Conservation (phyloP, 2,888 invertebrate species). For the Diplazon laetatorius region DNA sequence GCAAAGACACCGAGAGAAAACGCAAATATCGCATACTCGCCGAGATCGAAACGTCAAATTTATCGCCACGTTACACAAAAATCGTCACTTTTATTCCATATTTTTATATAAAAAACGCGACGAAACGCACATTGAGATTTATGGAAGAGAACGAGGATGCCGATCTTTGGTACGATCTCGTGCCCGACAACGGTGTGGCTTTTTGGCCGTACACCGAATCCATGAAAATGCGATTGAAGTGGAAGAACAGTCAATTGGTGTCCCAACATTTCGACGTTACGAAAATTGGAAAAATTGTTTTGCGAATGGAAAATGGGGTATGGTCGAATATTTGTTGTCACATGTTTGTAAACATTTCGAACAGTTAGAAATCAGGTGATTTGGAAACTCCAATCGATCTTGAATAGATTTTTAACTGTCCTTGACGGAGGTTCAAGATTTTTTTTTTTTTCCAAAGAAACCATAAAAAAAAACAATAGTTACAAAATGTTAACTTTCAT, state of each 20-base stretch:
- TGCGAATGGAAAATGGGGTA: slow-evolving; percentile 93
- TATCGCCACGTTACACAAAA: slow-evolving; percentile 90
- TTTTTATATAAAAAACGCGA: slow-evolving; percentile 90
- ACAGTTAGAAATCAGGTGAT: too few relatives aligned
- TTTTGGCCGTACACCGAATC: slow-evolving; percentile 93
- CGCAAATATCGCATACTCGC: slow-evolving; percentile 89
- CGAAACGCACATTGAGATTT: slow-evolving; percentile 85
- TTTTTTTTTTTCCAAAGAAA: too few relatives aligned
- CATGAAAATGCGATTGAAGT: slow-evolving; percentile 92
- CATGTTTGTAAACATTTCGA: too few relatives aligned
- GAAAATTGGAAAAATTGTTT: slow-evolving; percentile 87
- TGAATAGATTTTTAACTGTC: not conserved
- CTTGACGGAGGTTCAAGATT: too few relatives aligned
- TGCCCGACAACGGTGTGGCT: slow-evolving; percentile 87
- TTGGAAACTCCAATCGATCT: too few relatives aligned
- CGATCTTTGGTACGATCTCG: slow-evolving; percentile 91
- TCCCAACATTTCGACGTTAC: slow-evolving; percentile 91
- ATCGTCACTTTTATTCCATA: slow-evolving; percentile 91
- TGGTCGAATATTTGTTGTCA: too few relatives aligned
- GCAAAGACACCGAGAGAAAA: slow-evolving; percentile 88
- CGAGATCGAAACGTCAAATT: slow-evolving; percentile 87
- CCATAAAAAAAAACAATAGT: too few relatives aligned
- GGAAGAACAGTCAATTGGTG: slow-evolving; percentile 88
- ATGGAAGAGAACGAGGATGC: slow-evolving; percentile 94
- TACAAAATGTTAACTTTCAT: too few relatives aligned